Conservation (phyloP, 2,113 vertebrate genomes). For the Mus pahari region DNA sequence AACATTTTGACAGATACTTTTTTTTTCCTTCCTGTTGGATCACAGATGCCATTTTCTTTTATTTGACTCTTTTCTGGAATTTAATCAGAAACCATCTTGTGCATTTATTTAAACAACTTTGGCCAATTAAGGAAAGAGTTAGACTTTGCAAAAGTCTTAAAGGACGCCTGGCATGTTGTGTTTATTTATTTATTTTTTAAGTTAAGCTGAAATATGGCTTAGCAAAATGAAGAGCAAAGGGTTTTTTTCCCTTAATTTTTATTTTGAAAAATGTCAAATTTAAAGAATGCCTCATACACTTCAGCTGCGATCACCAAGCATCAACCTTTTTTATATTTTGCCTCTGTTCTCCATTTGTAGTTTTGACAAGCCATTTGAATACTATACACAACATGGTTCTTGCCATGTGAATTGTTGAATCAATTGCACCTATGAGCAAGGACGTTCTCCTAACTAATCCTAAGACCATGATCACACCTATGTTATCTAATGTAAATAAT, state of each 20-base stretch:
- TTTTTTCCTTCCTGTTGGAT: neutral
- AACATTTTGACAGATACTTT: conserved; percentile 57
- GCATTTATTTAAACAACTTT: conserved; percentile 64
- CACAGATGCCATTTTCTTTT: conserved; percentile 63
- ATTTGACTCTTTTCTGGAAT: conserved; percentile 49
- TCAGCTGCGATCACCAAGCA: neutral
- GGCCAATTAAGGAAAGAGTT: conserved; percentile 62
- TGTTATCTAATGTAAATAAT: conserved; percentile 7
- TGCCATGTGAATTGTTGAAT: neutral
- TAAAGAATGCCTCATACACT: neutral
- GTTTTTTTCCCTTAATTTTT: conserved; percentile 32
- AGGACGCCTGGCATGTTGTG: neutral
- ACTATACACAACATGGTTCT: neutral
- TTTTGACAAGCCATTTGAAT: neutral
- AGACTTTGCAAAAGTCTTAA: conserved; percentile 11
- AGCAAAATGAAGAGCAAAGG: neutral
- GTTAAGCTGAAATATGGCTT: conserved; percentile 25
- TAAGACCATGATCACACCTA: neutral
- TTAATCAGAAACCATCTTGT: conserved; percentile 55
- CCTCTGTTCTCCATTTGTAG: conserved; percentile 12
- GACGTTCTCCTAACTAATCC: neutral
- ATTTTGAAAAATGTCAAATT: conserved; percentile 58
- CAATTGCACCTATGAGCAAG: neutral
- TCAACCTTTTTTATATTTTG: neutral
- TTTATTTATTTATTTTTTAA: neutral